Evolutionary conservation across 2,888 invertebrate species (phyloP).

Genomic region (Corbicula japonica): DNA sequence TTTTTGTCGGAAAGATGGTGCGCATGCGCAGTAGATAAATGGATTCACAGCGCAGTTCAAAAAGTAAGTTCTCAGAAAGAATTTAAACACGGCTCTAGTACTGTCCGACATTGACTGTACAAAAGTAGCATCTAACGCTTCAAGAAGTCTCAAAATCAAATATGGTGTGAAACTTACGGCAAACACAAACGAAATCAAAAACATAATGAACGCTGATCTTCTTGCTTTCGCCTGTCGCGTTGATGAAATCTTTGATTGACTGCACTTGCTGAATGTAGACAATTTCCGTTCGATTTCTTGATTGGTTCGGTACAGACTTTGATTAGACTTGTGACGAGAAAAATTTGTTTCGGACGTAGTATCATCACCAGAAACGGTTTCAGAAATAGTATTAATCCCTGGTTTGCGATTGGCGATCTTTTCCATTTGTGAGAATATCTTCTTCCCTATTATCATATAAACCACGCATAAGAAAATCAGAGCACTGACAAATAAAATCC

Average conservation of each 20-base stretch:
- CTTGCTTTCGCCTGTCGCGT: conserved; percentile 42
- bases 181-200: conserved; percentile 68
- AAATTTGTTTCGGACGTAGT: conserved; percentile 1
- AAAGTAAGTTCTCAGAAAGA: conserved; percentile 70
- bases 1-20: conserved; percentile 60
- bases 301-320: not conserved
- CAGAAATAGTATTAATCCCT: not conserved
- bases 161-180: conserved; percentile 67
- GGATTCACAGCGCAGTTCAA: conserved; percentile 75
- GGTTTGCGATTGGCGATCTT: not conserved
- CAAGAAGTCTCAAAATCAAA: conserved; percentile 54
- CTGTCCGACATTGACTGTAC: conserved; percentile 55
- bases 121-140: conserved; percentile 52
- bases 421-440: conserved; percentile 40
- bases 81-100: conserved; percentile 62
- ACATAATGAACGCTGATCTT: conserved; percentile 71
- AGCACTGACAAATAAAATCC: conserved; percentile 41
- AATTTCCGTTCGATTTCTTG: not conserved
- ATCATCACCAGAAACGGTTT: conserved; percentile 4
- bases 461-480: conserved; percentile 28
- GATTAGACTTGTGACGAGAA: not conserved
- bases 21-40: conserved; percentile 75
- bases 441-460: conserved; percentile 45
- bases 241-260: not conserved
- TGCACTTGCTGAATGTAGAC: conserved; percentile 6